Evolutionary conservation across 2,797 vertebrate genomes (phyloP).

Genomic region (Gorsachius magnificus): DNA sequence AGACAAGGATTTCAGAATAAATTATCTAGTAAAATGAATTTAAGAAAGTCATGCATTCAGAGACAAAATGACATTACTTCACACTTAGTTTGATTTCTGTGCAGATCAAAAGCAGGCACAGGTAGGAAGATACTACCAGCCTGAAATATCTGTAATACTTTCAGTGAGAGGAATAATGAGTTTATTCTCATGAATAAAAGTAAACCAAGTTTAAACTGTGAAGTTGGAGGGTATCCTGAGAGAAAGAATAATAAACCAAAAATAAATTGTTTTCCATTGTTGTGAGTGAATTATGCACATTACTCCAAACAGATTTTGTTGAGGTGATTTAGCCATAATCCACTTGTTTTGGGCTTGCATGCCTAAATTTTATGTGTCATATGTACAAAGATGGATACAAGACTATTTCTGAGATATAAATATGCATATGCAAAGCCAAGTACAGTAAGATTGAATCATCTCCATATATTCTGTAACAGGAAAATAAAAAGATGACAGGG

Average conservation of each 20-base stretch:
- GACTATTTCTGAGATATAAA: slow-evolving; percentile 48
- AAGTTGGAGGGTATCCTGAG: not conserved
- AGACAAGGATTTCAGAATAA: not conserved
- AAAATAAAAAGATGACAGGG: slow-evolving; percentile 65
- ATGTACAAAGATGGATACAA: slow-evolving; percentile 28
- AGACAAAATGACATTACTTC: not conserved
- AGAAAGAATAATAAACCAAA: slow-evolving; percentile 27
- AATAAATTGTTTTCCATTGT: slow-evolving; percentile 8
- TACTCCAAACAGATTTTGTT: not conserved
- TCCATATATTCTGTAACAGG: slow-evolving; percentile 48
- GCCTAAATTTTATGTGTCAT: slow-evolving; percentile 27
- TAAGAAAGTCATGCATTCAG: not conserved
- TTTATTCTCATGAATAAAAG: not conserved
- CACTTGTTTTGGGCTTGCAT: not conserved
- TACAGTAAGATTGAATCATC: slow-evolving; percentile 61
- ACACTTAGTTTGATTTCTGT: not conserved
- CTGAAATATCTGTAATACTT: not conserved
- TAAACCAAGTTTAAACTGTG: not conserved
- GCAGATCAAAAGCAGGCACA: not conserved
- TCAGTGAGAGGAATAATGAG: not conserved
- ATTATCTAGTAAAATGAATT: not conserved
- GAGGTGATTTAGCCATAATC: slow-evolving; percentile 7
- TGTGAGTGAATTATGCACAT: not conserved
- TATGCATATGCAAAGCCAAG: slow-evolving; percentile 57
- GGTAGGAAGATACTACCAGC: not conserved